Percentiles rank a stretch among this genome's conserved stretches.
Conservation (phyloP, 1,140 invertebrate genomes). For the Orussus abietinus region DNA sequence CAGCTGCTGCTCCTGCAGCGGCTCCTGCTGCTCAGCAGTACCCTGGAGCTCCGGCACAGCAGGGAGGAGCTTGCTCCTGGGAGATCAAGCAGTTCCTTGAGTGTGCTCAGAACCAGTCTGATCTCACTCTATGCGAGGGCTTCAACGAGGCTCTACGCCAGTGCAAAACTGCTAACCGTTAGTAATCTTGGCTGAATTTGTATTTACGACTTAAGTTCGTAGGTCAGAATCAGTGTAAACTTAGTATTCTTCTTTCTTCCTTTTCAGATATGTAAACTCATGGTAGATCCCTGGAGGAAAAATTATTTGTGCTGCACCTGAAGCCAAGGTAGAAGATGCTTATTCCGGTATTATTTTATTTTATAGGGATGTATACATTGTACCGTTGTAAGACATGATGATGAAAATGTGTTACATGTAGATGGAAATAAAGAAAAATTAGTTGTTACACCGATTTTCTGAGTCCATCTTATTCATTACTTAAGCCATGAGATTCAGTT, state of each 20-base stretch:
- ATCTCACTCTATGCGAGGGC: conserved; percentile 82
- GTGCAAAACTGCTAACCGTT: conserved; percentile 66
- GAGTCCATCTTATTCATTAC: neutral
- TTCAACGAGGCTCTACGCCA: conserved; percentile 91
- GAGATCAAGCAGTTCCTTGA: conserved; percentile 87
- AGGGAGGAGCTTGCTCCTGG: conserved; percentile 75
- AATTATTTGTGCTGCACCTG: too few relatives aligned
- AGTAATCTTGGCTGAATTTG: conserved; percentile 26
- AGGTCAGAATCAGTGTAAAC: neutral
- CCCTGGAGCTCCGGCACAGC: conserved; percentile 48
- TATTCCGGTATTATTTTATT: too few relatives aligned
- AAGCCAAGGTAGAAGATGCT: too few relatives aligned
- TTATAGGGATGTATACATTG: too few relatives aligned
- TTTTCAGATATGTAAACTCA: conserved; percentile 22
- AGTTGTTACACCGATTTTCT: too few relatives aligned
- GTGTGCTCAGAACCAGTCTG: conserved; percentile 79
- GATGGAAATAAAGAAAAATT: conserved; percentile 10
- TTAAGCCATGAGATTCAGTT: conserved; percentile 9
- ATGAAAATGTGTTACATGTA: too few relatives aligned
- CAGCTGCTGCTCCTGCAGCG: conserved; percentile 48
- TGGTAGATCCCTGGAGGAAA: too few relatives aligned
- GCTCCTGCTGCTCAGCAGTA: conserved; percentile 37
- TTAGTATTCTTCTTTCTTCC: conserved; percentile 7
- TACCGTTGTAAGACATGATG: too few relatives aligned
- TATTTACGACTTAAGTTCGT: conserved; percentile 13